phyloP scores from a whole-genome alignment of 2,888 invertebrate species.

The Himalopsyche japonica region DNA sequence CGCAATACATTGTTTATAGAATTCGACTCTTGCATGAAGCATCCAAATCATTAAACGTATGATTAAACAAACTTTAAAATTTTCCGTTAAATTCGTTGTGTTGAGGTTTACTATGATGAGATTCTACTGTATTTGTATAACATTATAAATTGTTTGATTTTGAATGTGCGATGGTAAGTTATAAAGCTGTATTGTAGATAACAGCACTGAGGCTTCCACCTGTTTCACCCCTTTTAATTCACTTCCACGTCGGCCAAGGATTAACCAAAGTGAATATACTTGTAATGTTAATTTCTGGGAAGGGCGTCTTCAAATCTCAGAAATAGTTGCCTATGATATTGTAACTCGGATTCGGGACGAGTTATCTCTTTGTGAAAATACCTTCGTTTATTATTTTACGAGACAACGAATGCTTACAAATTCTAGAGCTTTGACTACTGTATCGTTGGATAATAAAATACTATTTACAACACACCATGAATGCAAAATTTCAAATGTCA shows the following conservation, averaged over 20 bases:
- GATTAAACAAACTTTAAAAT: too few relatives aligned
- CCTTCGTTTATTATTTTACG: not conserved
- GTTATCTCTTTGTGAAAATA: not conserved
- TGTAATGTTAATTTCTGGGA: constrained; percentile 38
- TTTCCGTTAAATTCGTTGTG: too few relatives aligned
- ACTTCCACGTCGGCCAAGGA: constrained; percentile 12
- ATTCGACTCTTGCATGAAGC: too few relatives aligned
- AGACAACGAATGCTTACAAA: not conserved
- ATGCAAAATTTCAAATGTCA: too few relatives aligned
- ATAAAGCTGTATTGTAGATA: not conserved
- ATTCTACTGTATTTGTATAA: too few relatives aligned
- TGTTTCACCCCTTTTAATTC: constrained; percentile 1
- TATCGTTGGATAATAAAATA: too few relatives aligned
- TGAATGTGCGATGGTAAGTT: not conserved
- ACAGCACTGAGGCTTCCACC: not conserved
- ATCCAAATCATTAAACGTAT: too few relatives aligned
- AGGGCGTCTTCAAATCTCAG: not conserved
- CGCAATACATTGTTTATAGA: too few relatives aligned
- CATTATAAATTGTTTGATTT: not conserved
- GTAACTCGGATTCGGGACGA: not conserved
- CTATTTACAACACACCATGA: too few relatives aligned
- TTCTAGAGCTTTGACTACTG: too few relatives aligned
- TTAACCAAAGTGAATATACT: constrained; percentile 39
- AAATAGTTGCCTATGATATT: not conserved
- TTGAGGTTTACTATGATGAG: too few relatives aligned